Percentiles rank a stretch among this genome's conserved stretches.
Conservation (phyloP, 2,888 invertebrate genomes). For the Euplexia lucipara region DNA sequence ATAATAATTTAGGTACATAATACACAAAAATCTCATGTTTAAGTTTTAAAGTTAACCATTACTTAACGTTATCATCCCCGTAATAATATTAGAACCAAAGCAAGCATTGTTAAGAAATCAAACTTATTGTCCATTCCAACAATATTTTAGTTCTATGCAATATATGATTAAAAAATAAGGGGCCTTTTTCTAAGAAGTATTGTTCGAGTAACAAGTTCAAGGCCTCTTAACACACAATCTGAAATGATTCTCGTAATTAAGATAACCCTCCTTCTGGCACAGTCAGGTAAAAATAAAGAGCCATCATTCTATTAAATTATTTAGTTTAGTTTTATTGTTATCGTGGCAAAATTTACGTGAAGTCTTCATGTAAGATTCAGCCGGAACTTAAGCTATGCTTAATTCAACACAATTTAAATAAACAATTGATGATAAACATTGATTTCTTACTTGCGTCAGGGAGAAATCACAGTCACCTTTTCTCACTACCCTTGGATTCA, state of each 20-base stretch:
- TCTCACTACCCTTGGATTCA: conserved; percentile 78
- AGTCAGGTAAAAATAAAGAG: too few species aligned
- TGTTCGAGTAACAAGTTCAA: background rate
- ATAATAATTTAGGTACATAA: too few species aligned
- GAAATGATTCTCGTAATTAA: too few species aligned
- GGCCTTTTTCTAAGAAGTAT: background rate
- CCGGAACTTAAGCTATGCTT: background rate
- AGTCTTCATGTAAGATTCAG: background rate
- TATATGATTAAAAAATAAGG: background rate
- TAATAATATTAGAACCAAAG: conserved; percentile 6
- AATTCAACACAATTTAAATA: background rate
- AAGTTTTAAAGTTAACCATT: too few species aligned
- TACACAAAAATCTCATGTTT: too few species aligned
- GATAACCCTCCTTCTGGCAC: too few species aligned
- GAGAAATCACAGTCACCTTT: conserved; percentile 71
- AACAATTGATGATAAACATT: conserved; percentile 14
- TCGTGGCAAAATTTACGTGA: background rate
- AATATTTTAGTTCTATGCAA: background rate
- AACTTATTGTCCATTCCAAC: background rate
- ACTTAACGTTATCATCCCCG: too few species aligned
- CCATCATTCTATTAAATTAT: too few species aligned
- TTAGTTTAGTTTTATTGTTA: background rate
- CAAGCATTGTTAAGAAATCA: conserved; percentile 4
- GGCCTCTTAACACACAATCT: background rate
- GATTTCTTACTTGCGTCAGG: conserved; percentile 77